Evolutionary conservation across 2,888 invertebrate species (phyloP).

Genomic region (Heliconius aoede): DNA sequence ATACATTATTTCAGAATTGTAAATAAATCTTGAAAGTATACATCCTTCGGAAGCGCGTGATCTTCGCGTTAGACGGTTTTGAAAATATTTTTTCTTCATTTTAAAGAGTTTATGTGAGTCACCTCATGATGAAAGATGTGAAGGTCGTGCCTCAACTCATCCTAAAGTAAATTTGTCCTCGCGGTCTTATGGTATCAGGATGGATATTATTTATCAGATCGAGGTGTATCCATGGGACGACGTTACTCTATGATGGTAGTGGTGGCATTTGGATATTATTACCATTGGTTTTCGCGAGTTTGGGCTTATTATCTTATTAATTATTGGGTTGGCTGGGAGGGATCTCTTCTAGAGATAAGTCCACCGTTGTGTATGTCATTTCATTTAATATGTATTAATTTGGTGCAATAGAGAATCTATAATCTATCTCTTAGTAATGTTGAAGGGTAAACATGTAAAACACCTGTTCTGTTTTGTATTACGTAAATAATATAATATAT

Average conservation of each 20-base stretch:
- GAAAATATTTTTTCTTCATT: constrained; percentile 48
- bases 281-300: constrained; percentile 33
- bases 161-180: constrained; percentile 67
- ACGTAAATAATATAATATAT: constrained; percentile 32
- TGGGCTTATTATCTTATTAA: constrained; percentile 45
- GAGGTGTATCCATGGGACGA: constrained; percentile 33
- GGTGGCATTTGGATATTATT: constrained; percentile 32
- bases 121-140: constrained; percentile 51
- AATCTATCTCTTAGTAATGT: constrained; percentile 31
- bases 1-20: constrained; percentile 35
- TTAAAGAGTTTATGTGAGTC: constrained; percentile 52
- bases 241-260: background rate
- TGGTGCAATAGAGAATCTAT: no score
- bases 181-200: constrained; percentile 68
- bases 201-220: constrained; percentile 63
- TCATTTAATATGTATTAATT: no score
- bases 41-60: constrained; percentile 51
- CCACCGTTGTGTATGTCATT: no score
- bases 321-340: no score
- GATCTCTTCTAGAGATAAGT: no score
- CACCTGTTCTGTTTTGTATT: constrained; percentile 30
- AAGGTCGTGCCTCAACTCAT: constrained; percentile 54
- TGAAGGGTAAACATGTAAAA: constrained; percentile 20
- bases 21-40: constrained; percentile 44
- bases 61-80: constrained; percentile 51